Conservation (phyloP, 1,140 invertebrate genomes). For the Berghia stephanieae region DNA sequence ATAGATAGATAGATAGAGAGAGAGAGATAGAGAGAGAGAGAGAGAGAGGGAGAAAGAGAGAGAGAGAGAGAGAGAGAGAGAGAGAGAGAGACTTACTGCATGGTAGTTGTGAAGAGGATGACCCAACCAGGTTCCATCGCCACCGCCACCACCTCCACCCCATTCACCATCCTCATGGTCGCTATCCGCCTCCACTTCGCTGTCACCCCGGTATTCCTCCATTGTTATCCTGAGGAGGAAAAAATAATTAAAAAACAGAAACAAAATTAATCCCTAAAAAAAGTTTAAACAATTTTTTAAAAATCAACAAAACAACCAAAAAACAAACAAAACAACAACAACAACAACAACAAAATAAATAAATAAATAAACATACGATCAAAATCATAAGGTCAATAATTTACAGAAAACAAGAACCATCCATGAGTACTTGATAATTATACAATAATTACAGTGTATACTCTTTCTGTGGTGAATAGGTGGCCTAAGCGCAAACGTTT, state of each 20-base stretch:
- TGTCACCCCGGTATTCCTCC: conserved; percentile 34
- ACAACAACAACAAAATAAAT: not conserved
- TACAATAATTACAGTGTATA: too few relatives aligned
- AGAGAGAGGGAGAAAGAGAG: not conserved
- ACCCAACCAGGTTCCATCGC: conserved; percentile 25
- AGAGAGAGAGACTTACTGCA: conserved; percentile 12
- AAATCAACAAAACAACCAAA: not conserved
- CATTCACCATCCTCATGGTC: conserved; percentile 37
- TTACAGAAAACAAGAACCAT: not conserved
- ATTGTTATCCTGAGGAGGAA: conserved; percentile 31
- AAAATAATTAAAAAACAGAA: not conserved
- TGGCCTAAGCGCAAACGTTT: too few relatives aligned
- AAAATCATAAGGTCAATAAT: not conserved
- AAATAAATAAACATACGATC: not conserved
- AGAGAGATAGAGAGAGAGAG: too few relatives aligned
- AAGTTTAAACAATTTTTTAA: not conserved
- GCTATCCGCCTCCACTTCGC: conserved; percentile 39
- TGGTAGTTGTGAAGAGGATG: conserved; percentile 19
- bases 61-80: not conserved
- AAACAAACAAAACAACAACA: not conserved
- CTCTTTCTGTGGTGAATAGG: too few relatives aligned
- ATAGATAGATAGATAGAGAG: too few relatives aligned
- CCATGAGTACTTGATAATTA: not conserved
- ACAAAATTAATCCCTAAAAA: not conserved
- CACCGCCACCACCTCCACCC: not conserved